Evolutionary conservation across 2,797 vertebrate species (phyloP).

Genomic region (Hafferia zeledoni): DNA sequence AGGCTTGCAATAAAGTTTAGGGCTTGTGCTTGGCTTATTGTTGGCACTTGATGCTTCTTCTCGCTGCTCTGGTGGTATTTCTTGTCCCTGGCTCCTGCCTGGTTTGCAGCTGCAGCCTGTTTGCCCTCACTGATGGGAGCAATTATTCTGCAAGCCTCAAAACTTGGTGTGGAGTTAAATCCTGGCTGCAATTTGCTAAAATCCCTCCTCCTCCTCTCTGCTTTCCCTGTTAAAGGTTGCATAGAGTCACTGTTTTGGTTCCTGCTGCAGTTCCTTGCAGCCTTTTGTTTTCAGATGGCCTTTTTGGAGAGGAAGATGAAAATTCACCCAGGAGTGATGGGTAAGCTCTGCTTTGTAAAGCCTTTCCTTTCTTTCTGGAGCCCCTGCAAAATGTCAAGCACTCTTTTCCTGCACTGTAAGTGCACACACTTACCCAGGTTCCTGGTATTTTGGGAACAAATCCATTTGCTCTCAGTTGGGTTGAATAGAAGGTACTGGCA

Average conservation of each 20-base stretch:
- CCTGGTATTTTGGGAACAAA: neutral
- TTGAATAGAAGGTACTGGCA: neutral
- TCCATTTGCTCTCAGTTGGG: neutral
- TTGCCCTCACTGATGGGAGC: neutral
- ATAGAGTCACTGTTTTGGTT: neutral
- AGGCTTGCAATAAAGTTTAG: conserved; percentile 28
- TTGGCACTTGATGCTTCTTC: neutral
- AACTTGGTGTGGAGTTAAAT: neutral
- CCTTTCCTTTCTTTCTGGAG: neutral
- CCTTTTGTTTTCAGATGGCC: conserved; percentile 35
- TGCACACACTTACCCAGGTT: neutral
- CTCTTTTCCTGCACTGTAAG: neutral
- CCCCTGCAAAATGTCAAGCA: neutral
- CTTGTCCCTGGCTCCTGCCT: neutral
- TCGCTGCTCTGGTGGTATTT: conserved; percentile 9
- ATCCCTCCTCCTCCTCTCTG: neutral
- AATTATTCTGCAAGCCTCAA: neutral
- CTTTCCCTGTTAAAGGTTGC: neutral
- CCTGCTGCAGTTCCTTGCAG: neutral
- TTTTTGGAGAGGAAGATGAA: neutral
- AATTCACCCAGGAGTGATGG: neutral
- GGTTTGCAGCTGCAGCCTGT: neutral
- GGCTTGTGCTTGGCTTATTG: conserved; percentile 28
- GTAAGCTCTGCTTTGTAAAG: neutral
- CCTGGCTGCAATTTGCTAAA: neutral